Base-by-base conservation (phyloP, 1,140 invertebrate genomes). In the Diploscapter pachys region DNA sequence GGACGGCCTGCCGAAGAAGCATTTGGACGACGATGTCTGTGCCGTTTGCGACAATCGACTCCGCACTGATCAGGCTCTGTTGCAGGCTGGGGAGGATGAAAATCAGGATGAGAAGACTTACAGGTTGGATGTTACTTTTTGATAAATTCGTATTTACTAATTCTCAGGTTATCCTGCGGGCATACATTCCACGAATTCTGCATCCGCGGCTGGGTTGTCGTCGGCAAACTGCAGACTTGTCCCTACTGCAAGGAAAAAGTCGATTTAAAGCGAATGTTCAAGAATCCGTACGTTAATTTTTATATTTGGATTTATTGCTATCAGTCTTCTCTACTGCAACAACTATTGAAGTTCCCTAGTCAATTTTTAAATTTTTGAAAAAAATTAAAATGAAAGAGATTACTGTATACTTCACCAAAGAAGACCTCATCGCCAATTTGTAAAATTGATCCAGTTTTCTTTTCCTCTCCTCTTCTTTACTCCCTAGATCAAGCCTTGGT, bases 211-310 rank as follows among this genome's bases (percentile, higher is more conserved):
- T 99, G 97, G 97, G 98, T 95, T 86, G 98, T 99, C 80, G 93
- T 99, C 8, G 97, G 97, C 59, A 99, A 99, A 88, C 97, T 97
- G 86, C 95, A 99, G 88, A 98, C 93, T 0, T 99, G 97, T 87
- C 97, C 97, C 11, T 99, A 98, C 86, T 99, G 96, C 88, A 96
- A 98, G 86, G 97, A 99, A 88, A 98, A 98, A 88, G 96, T 99
- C 13, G 94, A 99, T 87, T 89, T 98, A 54, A 95, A 96, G 84
- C 91, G 93, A 86, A 95, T 99, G 92, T 98, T 99, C 86, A 91
- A 91, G 81, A 98, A 98, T 90, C 96, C 95, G 91, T 95, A 92
- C 91, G 82, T 81, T 78, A 62, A 49, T 69, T 61, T 61, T 63
- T 11, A n/a, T 75, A 11, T 9, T 53, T 51, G 9, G 9, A 63